A percentile compares a stretch with the other conserved stretches of the same genome.
Evolutionary conservation across 2,888 invertebrate species (phyloP).

Genomic region (Eudasyphora cyanicolor): DNA sequence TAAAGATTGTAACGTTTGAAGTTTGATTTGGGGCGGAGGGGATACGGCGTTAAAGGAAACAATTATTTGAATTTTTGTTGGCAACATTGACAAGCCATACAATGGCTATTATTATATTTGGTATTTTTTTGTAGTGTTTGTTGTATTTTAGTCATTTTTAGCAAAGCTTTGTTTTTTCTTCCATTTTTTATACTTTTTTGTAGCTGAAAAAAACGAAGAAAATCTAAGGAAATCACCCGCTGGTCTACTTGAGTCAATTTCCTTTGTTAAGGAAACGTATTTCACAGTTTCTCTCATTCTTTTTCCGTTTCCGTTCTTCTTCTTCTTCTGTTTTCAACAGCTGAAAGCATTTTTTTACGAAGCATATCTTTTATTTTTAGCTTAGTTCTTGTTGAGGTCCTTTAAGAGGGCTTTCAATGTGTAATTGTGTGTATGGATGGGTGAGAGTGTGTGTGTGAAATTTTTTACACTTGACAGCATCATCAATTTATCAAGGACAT

Average conservation of each 20-base stretch:
- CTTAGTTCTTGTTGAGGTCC: neutral
- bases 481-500: constrained; percentile 53
- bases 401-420: too few relatives aligned
- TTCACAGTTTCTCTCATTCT: constrained; percentile 16
- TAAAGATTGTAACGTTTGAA: neutral
- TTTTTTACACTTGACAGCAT: constrained; percentile 43
- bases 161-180: neutral
- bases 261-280: constrained; percentile 53
- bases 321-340: neutral
- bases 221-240: constrained; percentile 53
- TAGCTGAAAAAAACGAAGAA: neutral
- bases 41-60: neutral
- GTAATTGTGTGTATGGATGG: too few relatives aligned
- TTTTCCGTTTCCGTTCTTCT: neutral
- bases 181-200: neutral
- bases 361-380: neutral
- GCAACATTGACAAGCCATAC: neutral
- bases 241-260: constrained; percentile 53
- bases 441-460: neutral
- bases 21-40: too few relatives aligned
- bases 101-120: neutral
- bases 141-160: constrained; percentile 7
- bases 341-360: constrained; percentile 19
- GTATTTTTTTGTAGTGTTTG: neutral
- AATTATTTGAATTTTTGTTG: neutral